phyloP scores from a whole-genome alignment of 2,888 invertebrate genomes.

The Meteorus colon region DNA sequence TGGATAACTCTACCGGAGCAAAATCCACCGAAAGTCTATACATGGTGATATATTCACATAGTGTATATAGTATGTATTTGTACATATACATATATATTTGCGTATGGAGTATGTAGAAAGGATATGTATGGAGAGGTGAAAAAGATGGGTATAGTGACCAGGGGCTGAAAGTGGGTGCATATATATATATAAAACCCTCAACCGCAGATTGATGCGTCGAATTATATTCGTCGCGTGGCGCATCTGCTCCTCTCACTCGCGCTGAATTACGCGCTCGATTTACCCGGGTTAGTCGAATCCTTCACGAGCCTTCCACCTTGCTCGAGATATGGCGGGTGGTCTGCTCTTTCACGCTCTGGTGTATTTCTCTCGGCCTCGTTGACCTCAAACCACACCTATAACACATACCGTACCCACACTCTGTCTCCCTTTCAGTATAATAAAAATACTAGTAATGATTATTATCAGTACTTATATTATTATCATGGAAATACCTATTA shows the following conservation, averaged over 20 bases:
- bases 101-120: not conserved
- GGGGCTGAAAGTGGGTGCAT: constrained; percentile 22
- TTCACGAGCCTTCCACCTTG: constrained; percentile 58
- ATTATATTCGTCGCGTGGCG: constrained; percentile 68
- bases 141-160: constrained; percentile 34
- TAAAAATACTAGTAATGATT: not conserved
- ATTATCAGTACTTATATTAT: not conserved
- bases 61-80: not conserved
- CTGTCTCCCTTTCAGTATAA: not conserved
- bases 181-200: constrained; percentile 54
- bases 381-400: constrained; percentile 2
- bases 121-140: constrained; percentile 37
- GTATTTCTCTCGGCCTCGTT: constrained; percentile 28
- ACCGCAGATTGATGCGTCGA: constrained; percentile 71
- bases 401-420: not conserved
- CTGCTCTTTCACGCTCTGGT: constrained; percentile 26
- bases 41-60: not conserved
- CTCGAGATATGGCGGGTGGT: constrained; percentile 16
- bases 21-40: not conserved
- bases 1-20: constrained; percentile 20
- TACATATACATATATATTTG: not conserved
- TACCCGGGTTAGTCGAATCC: constrained; percentile 49
- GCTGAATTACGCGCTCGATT: constrained; percentile 72
- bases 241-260: constrained; percentile 58
- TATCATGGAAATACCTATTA: not conserved